phyloP scores from a whole-genome alignment of 2,797 vertebrate species.

The Amblyopsis hoosieri region DNA sequence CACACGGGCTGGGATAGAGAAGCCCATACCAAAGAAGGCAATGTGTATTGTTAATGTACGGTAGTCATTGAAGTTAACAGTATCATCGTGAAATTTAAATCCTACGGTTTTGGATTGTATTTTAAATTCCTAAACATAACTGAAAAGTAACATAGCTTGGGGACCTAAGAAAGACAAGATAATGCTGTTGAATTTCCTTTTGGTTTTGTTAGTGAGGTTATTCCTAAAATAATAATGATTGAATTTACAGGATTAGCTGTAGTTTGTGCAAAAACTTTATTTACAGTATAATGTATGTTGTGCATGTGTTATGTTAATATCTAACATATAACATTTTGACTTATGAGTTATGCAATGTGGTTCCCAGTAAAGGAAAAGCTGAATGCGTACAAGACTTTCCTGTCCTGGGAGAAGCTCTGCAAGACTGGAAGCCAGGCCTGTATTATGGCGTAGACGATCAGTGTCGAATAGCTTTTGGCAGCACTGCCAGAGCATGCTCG shows the following conservation, averaged over 20 bases:
- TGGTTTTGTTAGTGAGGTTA: too few relatives aligned
- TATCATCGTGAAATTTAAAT: too few relatives aligned
- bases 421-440: slow-evolving; percentile 87
- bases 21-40: neutral
- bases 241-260: too few relatives aligned
- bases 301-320: neutral
- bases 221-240: too few relatives aligned
- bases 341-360: slow-evolving; percentile 9
- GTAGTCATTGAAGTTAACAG: too few relatives aligned
- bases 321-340: neutral
- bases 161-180: neutral
- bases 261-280: too few relatives aligned
- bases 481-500: slow-evolving; percentile 84
- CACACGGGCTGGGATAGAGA: too few relatives aligned
- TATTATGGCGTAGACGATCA: slow-evolving; percentile 93
- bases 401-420: slow-evolving; percentile 67
- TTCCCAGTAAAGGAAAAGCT: slow-evolving; percentile 81
- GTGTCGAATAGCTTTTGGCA: slow-evolving; percentile 92
- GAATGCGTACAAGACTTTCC: slow-evolving; percentile 86
- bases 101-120: too few relatives aligned
- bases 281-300: too few relatives aligned
- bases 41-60: too few relatives aligned
- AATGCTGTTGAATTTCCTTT: neutral
- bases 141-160: neutral
- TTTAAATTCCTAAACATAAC: too few relatives aligned